phyloP scores from a whole-genome alignment of 2,113 vertebrate species.

The Labeo catla region DNA sequence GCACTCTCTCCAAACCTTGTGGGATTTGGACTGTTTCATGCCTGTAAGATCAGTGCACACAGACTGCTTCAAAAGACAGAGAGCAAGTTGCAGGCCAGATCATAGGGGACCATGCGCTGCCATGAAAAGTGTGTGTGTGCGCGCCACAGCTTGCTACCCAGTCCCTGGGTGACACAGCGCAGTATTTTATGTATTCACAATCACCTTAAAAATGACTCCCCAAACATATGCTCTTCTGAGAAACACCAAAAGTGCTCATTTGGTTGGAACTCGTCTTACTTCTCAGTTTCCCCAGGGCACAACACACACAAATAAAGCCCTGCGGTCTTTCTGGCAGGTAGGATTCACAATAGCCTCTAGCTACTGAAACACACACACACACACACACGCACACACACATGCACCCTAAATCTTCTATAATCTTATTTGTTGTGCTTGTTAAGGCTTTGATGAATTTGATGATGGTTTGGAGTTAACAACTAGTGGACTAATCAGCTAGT shows the following conservation, averaged over 20 bases:
- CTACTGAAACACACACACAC: neutral
- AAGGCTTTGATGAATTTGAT: neutral
- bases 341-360: slow-evolving; percentile 14
- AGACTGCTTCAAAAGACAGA: slow-evolving; percentile 66
- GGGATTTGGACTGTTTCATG: slow-evolving; percentile 67
- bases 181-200: neutral
- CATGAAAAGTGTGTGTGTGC: slow-evolving; percentile 21
- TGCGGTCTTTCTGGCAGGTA: slow-evolving; percentile 9
- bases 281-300: neutral
- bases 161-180: neutral
- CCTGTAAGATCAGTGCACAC: slow-evolving; percentile 64
- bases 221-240: neutral
- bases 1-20: slow-evolving; percentile 60
- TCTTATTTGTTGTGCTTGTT: neutral
- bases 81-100: slow-evolving; percentile 62
- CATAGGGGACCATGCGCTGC: slow-evolving; percentile 58
- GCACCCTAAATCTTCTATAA: neutral
- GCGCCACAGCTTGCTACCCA: slow-evolving; percentile 17
- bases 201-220: slow-evolving; percentile 6
- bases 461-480: neutral
- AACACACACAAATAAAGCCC: neutral
- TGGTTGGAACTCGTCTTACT: neutral
- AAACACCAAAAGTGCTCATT: neutral
- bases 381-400: neutral
- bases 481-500: neutral